Evolutionary conservation across 2,888 invertebrate species (phyloP), one percentile per base, ranked within the genome.

Genomic region (Drosophila testacea): DNA sequence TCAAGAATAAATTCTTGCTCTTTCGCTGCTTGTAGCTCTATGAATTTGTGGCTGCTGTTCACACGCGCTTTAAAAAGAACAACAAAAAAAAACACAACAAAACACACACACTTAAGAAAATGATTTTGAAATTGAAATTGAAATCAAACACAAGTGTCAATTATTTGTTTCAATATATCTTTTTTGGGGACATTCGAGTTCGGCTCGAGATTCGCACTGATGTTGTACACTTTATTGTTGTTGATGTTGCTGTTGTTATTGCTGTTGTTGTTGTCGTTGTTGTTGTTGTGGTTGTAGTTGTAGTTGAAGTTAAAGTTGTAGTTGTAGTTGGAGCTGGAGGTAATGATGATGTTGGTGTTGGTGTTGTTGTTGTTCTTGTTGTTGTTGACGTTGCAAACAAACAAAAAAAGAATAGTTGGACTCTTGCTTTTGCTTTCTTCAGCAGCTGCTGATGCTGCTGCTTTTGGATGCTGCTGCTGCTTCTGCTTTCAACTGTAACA

Each of bases 401-500:
- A 50, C 52, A 61, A 78, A 63, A 63, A 72, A 66, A 52, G 44
- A 51, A 63, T 46, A 56, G 38, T 67, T 68, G 63, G 48, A 77
- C 78, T 70, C 44, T 67, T 59, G 75, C 54, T 61, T 61, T 77
- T 30, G 65, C 69, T 54, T 41, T 57, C 52, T 62, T 75, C 47
- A 44, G 50, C 62, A 50, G 51, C 63, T 46, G 48, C 52, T 51
- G 42, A 51, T 60, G 41, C 63, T 48, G 46, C 34, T 52, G 44
- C 46, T 55, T 30, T 32, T 54, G 51, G 51, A 30, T 50, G 38
- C 27, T 55, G 56, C 22, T 4, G 51, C 36, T 70, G 54, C 55
- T 64, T 52, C 47, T 62, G 56, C 39, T 70, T 68, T 79, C 60
- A 73, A 78, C 62, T 78, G 67, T 61, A 77, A 68, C 61, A 85